These are phyloP conservation scores for Pseudomugil gertrudae DNA, from an alignment of 2,797 vertebrate genomes.

Conservation along the genomic window DNA sequence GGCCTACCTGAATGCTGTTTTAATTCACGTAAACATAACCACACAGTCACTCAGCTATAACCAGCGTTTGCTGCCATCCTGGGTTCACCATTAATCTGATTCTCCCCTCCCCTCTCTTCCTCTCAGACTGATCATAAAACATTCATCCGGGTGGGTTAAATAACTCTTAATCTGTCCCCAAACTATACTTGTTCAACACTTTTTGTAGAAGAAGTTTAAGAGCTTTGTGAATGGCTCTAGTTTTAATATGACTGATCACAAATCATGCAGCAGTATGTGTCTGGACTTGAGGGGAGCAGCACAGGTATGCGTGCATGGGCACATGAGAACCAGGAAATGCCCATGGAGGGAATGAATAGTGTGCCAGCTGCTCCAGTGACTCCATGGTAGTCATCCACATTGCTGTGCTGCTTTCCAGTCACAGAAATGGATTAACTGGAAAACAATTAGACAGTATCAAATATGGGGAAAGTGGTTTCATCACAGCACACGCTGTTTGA, in stretches of 20 bases:
- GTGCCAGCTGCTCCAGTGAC: slow-evolving; percentile 58
- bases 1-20: slow-evolving; percentile 1
- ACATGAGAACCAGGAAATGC: slow-evolving; percentile 73
- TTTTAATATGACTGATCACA: slow-evolving; percentile 22
- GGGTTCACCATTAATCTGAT: slow-evolving; percentile 30
- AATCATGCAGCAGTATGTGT: slow-evolving; percentile 3
- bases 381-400: slow-evolving; percentile 46
- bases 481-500: slow-evolving; percentile 20
- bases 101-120: slow-evolving; percentile 38
- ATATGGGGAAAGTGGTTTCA: slow-evolving; percentile 8
- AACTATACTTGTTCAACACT: background rate
- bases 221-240: background rate
- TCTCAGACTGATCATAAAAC: slow-evolving; percentile 14
- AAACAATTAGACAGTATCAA: slow-evolving; percentile 14
- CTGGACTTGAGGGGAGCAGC: slow-evolving; percentile 32
- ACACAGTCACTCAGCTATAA: slow-evolving; percentile 35
- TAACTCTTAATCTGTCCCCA: slow-evolving; percentile 20
- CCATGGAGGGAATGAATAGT: slow-evolving; percentile 51
- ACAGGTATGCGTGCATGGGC: slow-evolving; percentile 47
- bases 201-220: slow-evolving; percentile 10
- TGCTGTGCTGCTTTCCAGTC: slow-evolving; percentile 12
- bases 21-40: slow-evolving; percentile 27
- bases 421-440: slow-evolving; percentile 30
- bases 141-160: slow-evolving; percentile 45
- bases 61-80: slow-evolving; percentile 57